Evolutionary conservation across 2,113 vertebrate genomes (phyloP).

Genomic region (Hippocampus abdominalis): DNA sequence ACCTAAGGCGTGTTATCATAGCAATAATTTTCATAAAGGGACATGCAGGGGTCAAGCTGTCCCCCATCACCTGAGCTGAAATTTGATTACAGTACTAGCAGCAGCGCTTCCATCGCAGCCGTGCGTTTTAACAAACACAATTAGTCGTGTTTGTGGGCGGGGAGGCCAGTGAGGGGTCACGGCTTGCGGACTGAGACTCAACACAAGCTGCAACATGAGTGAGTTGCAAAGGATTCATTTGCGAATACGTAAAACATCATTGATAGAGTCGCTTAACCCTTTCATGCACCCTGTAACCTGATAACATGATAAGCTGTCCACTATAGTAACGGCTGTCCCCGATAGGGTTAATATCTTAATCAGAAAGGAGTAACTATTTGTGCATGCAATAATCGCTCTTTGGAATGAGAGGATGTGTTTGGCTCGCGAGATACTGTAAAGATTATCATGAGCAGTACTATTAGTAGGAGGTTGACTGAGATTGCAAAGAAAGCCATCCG

Average conservation of each 20-base stretch:
- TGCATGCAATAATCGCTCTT: neutral
- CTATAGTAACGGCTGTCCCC: too few species aligned
- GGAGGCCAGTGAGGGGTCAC: neutral
- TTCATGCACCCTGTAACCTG: too few species aligned
- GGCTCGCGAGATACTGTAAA: neutral
- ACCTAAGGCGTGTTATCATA: neutral
- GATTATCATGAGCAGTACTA: too few species aligned
- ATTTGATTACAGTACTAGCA: neutral
- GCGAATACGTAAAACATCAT: neutral
- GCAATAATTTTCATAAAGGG: neutral
- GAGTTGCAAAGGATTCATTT: neutral
- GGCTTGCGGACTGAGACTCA: neutral
- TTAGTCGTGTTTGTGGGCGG: neutral
- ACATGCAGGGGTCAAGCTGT: neutral
- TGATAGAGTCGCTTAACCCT: neutral
- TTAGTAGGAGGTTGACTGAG: neutral
- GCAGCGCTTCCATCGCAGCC: neutral
- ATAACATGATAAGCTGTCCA: too few species aligned
- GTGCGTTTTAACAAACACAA: neutral
- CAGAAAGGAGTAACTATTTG: neutral
- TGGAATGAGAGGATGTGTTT: neutral
- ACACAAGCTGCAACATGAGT: neutral
- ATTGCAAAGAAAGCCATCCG: neutral
- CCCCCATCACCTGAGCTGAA: neutral
- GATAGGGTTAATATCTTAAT: neutral